Conservation (phyloP, 2,113 vertebrate species). For the Indri indri region DNA sequence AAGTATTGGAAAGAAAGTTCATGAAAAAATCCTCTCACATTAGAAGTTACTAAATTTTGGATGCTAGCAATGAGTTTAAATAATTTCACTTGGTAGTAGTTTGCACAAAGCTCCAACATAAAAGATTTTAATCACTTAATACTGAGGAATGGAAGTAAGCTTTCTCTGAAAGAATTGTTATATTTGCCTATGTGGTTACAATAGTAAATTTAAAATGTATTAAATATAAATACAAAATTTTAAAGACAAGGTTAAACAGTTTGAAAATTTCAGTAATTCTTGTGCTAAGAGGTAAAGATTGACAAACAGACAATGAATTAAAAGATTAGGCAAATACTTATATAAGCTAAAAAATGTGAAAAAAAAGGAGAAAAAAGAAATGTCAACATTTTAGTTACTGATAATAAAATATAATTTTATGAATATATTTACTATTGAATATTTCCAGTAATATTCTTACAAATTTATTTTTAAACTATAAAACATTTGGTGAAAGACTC, state of each 20-base stretch:
- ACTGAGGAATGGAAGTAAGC: not conserved
- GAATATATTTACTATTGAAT: not conserved
- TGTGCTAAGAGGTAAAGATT: not conserved
- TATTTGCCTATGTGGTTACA: not conserved
- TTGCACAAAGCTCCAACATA: not conserved
- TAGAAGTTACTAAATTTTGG: not conserved
- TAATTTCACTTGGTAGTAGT: not conserved
- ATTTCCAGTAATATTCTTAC: not conserved
- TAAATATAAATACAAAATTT: not conserved
- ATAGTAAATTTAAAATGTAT: not conserved
- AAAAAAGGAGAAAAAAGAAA: not conserved
- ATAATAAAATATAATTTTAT: not conserved
- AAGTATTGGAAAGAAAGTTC: not conserved
- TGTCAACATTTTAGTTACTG: not conserved
- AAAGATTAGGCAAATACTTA: not conserved
- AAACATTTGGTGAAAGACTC: not conserved
- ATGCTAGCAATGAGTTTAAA: not conserved
- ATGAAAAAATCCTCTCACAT: not conserved
- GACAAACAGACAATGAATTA: not conserved
- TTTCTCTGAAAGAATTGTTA: not conserved
- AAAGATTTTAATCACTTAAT: not conserved
- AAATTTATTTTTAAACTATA: not conserved
- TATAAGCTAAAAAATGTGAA: not conserved
- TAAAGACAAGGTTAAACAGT: not conserved
- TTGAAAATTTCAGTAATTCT: not conserved